Evolutionary conservation across 2,888 invertebrate species (phyloP).

Genomic region (Gymnoscelis rufifasciata): DNA sequence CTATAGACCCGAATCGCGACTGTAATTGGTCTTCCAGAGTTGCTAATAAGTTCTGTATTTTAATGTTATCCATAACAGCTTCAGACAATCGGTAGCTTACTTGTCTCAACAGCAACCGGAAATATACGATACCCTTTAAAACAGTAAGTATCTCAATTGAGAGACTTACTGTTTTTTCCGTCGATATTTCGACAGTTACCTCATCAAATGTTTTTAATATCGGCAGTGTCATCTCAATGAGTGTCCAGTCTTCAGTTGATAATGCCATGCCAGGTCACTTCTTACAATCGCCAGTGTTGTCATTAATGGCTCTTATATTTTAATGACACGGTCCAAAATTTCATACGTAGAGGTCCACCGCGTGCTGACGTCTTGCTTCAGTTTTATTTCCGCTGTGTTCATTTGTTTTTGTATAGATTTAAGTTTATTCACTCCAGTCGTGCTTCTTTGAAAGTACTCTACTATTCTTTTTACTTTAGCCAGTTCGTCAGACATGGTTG

Average conservation of each 20-base stretch:
- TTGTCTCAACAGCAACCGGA: neutral
- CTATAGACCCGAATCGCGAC: neutral
- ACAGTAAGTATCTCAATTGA: neutral
- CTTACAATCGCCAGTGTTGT: neutral
- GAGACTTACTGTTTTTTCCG: neutral
- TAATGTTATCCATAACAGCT: neutral
- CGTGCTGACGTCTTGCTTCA: constrained; percentile 1
- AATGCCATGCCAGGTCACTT: neutral
- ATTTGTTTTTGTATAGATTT: neutral
- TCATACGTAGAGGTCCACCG: constrained; percentile 4
- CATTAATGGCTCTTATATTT: neutral
- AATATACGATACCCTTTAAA: neutral
- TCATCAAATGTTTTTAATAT: neutral
- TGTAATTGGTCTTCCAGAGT: neutral
- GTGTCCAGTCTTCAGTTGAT: neutral
- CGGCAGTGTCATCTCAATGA: neutral
- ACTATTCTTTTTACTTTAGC: neutral
- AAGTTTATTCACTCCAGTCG: neutral
- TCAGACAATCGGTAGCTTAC: neutral
- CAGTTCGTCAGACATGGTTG: neutral
- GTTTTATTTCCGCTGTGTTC: neutral
- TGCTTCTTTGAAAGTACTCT: neutral
- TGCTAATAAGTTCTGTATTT: neutral
- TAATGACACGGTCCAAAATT: neutral
- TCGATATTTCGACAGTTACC: neutral